phyloP scores from a whole-genome alignment of 2,113 vertebrate genomes.

The Rhynchopsitta pachyrhyncha region DNA sequence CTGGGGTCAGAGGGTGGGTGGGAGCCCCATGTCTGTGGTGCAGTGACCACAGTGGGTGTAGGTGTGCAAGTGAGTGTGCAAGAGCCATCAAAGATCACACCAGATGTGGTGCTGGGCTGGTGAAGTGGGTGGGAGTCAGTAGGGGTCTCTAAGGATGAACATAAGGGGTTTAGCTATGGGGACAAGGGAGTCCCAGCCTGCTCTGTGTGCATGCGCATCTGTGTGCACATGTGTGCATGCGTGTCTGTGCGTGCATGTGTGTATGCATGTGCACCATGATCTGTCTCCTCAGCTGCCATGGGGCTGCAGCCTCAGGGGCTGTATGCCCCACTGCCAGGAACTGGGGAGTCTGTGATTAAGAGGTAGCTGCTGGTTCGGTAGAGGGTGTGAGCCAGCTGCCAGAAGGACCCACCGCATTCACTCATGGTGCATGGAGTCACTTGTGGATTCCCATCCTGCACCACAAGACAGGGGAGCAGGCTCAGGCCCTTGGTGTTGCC shows the following conservation, averaged over 20 bases:
- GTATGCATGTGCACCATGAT: no score
- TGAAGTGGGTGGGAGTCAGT: neutral
- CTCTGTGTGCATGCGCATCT: neutral
- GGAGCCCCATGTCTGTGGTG: accelerated
- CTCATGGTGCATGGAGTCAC: neutral
- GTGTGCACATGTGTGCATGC: no score
- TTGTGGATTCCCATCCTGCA: neutral
- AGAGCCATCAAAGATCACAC: accelerated
- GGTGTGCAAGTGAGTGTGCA: neutral
- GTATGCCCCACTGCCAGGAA: accelerated
- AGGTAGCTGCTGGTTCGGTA: no score
- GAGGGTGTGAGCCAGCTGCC: neutral
- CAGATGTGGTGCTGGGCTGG: neutral
- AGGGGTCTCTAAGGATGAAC: no score
- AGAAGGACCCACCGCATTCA: neutral
- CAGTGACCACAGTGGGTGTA: neutral
- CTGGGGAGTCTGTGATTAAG: neutral
- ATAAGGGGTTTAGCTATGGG: accelerated
- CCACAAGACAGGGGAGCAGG: accelerated
- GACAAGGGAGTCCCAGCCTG: neutral
- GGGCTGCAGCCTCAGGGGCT: neutral
- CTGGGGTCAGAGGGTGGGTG: neutral
- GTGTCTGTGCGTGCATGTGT: neutral
- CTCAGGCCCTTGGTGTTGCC: neutral
- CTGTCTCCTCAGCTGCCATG: accelerated